These are phyloP conservation scores for Eupithecia insigniata DNA, from an alignment of 2,888 invertebrate genomes.

Conservation along the genomic window DNA sequence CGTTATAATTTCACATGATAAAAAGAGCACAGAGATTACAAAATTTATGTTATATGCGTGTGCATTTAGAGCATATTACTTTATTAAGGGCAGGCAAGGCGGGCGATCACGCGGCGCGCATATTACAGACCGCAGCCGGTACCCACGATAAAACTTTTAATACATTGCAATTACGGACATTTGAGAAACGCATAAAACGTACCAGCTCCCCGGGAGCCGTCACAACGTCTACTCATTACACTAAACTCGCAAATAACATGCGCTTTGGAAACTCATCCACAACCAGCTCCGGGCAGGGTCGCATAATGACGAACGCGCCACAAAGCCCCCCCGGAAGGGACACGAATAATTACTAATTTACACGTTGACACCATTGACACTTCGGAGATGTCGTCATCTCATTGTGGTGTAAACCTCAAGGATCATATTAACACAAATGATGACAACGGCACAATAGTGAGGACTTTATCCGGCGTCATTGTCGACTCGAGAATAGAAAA, in stretches of 20 bases:
- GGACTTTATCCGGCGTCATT: constrained; percentile 75
- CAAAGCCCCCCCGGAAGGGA: constrained; percentile 77
- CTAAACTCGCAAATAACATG: constrained; percentile 59
- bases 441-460: constrained; percentile 78
- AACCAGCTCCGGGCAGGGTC: constrained; percentile 57
- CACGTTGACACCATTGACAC: constrained; percentile 80
- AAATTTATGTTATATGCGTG: constrained; percentile 82
- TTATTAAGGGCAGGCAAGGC: constrained; percentile 79
- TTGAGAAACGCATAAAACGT: constrained; percentile 73
- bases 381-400: constrained; percentile 76
- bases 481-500: constrained; percentile 78
- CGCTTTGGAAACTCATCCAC: constrained; percentile 63
- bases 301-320: constrained; percentile 65
- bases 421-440: constrained; percentile 83
- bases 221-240: constrained; percentile 62
- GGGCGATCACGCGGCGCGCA: constrained; percentile 66
- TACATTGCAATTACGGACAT: constrained; percentile 77
- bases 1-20: constrained; percentile 78
- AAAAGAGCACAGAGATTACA: constrained; percentile 75
- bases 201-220: constrained; percentile 66
- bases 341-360: constrained; percentile 81
- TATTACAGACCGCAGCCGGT: constrained; percentile 65
- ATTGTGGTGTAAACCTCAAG: constrained; percentile 83
- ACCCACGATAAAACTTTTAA: constrained; percentile 74
- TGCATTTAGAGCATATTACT: constrained; percentile 83